Conservation (phyloP, 2,888 invertebrate genomes). For the Oscheius sp. region DNA sequence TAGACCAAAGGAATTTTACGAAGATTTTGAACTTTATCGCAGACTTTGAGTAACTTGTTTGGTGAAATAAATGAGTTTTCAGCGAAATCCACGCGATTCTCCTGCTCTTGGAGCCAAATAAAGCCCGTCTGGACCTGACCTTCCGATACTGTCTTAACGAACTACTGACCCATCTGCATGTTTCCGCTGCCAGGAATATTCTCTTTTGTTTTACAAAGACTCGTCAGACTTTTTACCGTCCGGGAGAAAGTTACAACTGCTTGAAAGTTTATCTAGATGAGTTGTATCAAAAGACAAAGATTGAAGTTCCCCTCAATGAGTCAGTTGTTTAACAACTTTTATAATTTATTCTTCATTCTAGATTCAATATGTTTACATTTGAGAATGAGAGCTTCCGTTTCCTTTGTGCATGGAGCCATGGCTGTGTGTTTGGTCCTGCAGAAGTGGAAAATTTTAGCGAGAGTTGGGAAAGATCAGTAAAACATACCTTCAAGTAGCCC, state of each 20-base stretch:
- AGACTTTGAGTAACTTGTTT: slow-evolving; percentile 5
- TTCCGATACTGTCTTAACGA: slow-evolving; percentile 58
- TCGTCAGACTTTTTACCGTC: background rate
- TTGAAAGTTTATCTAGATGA: slow-evolving; percentile 12
- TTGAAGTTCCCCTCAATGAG: slow-evolving; percentile 18
- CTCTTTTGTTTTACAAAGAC: slow-evolving; percentile 59
- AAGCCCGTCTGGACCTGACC: slow-evolving; percentile 31
- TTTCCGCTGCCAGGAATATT: slow-evolving; percentile 50
- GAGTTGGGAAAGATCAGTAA: background rate
- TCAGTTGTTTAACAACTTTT: background rate
- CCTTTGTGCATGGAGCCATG: background rate
- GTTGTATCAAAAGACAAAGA: slow-evolving; percentile 3
- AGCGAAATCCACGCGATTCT: slow-evolving; percentile 43
- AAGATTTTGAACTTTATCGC: slow-evolving; percentile 13
- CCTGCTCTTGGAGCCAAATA: slow-evolving; percentile 48
- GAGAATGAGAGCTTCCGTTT: slow-evolving; percentile 18
- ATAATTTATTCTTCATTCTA: background rate
- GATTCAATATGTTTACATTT: background rate
- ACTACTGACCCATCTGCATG: slow-evolving; percentile 51
- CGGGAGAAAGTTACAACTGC: background rate
- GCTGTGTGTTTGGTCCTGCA: background rate
- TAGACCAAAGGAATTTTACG: slow-evolving; percentile 14
- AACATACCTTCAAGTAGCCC: background rate
- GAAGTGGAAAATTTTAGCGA: background rate
- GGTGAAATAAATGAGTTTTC: background rate